Base-by-base conservation (phyloP, 1,140 invertebrate genomes). In the Drosophila dunni region DNA sequence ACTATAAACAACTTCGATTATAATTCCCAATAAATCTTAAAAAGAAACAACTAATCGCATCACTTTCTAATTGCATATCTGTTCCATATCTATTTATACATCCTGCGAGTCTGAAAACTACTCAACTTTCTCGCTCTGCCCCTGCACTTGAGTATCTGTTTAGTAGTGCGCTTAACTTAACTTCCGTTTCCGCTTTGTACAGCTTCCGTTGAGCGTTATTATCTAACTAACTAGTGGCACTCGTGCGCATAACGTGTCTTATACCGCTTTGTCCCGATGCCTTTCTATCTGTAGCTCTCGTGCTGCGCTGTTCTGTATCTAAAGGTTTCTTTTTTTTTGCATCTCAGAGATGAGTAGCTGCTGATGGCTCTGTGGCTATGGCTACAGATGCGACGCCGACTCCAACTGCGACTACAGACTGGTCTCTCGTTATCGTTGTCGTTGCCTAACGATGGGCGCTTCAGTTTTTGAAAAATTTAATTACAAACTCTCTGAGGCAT, bases 401-500 rank as follows among this genome's bases (percentile, higher is more conserved):
- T 13, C 17, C 33, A 33, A 44, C 48, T 33, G 50, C 1, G 38
- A 34, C 13, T 36, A 36, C 57, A 38, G 45, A 42, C 42, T 34
- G 44, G n/a, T n/a, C 38, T 34, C 20, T 24, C 8, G 60, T 36
- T 24, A 34, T 51, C 57, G 62, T 48, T 61, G 46, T 67, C 24
- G 38, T 40, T 70, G 79, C 62, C 57, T 73, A 72, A 67, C 58
- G 64, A 68, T 68, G 64, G 70, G 46, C 71, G 51, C 65, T 79
- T 63, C 71, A 84, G 60, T 84, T 81, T 86, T 88, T 84, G 75
- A 89, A 88, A 88, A 88, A 88, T 88, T 88, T 88, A 88, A 88
- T 88, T 88, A 88, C 84, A 88, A 88, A 88, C 84, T 88, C 84
- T 88, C 84, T 88, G 77, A 88, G 84, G 84, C 84, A 88, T 88